Base-by-base conservation (phyloP, 2,888 invertebrate genomes). In the Balanococcus diminutus region DNA sequence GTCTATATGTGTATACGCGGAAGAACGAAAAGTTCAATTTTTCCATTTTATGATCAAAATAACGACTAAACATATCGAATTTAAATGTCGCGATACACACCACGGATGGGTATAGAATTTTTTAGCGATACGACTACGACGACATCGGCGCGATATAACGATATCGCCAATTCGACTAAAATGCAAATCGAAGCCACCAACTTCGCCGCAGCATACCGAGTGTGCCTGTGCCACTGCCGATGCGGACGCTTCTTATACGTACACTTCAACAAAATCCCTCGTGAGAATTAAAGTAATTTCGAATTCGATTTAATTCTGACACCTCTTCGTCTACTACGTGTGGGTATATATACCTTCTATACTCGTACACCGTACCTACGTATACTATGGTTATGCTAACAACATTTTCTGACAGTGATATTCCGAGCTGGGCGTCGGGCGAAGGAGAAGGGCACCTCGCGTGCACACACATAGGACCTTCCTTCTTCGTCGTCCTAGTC, bases 231-330 rank as follows among this genome's bases (percentile, higher is more conserved):
- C n/a, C n/a, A n/a, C n/a, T n/a, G n/a, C n/a, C n/a, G n/a, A n/a
- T n/a, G n/a, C n/a, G n/a, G 61, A 67, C 61, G 32, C 75, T 75
- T 32, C 75, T 75, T 75, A 75, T 75, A 56, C 32, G 83, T 83
- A 83, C 83, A 83, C 83, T 83, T 83, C 51, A 83, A 83, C 28
- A 22, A 72, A 84, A 75, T 84, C 84, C 46, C 84, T 84, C 84
- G 84, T 84, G 84, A 84, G 84, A 84, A 84, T 84, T 84, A 84
- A 84, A 84, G 84, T 84, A 84, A 84, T 84, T 84, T 84, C 84
- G 84, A 84, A 84, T 84, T 84, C 84, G 84, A 84, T 84, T 84
- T 84, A 84, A 84, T 84, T 84, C 84, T 42, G 84, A 42, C 84
- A 42, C 75, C 75, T 75, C 82, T 42, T 5, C 32, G 82, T 82